Evolutionary conservation across 2,113 vertebrate genomes (phyloP).

Genomic region (Pseudonaja textilis): DNA sequence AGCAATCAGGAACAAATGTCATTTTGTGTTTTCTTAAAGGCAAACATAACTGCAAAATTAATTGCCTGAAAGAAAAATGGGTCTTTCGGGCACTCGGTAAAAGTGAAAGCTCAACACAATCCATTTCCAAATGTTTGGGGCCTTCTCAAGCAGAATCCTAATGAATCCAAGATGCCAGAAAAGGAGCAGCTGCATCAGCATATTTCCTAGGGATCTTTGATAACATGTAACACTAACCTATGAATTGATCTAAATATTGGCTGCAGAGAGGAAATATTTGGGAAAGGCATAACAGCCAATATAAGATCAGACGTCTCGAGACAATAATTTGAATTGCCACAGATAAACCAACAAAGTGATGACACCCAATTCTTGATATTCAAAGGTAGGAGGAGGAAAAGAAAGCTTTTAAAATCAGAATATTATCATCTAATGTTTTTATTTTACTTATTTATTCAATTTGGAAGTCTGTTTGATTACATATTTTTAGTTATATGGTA

Average conservation of each 20-base stretch:
- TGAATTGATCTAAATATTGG: neutral
- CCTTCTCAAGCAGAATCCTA: neutral
- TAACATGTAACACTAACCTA: neutral
- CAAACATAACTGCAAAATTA: conserved; percentile 41
- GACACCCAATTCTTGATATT: neutral
- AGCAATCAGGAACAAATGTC: conserved; percentile 42
- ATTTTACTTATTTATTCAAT: neutral
- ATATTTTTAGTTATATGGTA: neutral
- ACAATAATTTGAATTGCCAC: neutral
- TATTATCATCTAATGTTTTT: neutral
- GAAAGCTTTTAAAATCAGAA: neutral
- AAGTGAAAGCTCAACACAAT: neutral
- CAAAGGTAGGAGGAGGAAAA: neutral
- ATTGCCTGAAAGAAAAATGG: conserved; percentile 44
- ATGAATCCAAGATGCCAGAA: neutral
- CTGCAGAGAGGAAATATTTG: neutral
- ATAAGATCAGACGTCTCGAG: neutral
- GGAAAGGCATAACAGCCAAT: neutral
- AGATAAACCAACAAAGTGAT: neutral
- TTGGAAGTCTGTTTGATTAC: neutral
- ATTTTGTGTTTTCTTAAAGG: conserved; percentile 37
- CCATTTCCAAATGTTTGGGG: neutral
- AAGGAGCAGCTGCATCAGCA: neutral
- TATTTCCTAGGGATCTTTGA: neutral
- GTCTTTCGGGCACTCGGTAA: neutral